Evolutionary conservation across 2,113 vertebrate species (phyloP).

Genomic region (Corapipo altera): DNA sequence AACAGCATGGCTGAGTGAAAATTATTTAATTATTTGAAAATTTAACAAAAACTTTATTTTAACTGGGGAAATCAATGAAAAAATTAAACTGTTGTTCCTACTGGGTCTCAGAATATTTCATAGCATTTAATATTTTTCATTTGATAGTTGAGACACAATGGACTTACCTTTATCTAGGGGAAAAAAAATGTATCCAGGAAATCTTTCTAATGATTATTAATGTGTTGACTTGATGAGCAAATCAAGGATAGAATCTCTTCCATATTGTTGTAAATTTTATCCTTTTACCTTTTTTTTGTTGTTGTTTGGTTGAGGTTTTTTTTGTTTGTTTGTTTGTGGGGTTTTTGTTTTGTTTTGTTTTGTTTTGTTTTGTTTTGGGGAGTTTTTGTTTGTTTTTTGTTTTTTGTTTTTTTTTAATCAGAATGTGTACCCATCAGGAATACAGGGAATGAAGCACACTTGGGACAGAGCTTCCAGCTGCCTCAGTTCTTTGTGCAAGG

Average conservation of each 20-base stretch:
- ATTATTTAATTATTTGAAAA: background rate
- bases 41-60: background rate
- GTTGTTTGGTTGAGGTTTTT: too few species aligned
- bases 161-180: background rate
- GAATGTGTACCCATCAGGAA: background rate
- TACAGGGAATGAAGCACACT: background rate
- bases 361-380: too few species aligned
- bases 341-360: too few species aligned
- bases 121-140: background rate
- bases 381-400: too few species aligned
- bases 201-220: background rate
- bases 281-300: background rate
- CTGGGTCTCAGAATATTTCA: background rate
- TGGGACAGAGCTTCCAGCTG: background rate
- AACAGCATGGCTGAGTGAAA: background rate
- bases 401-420: background rate
- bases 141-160: background rate
- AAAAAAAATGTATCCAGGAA: accelerated
- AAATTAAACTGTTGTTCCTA: background rate
- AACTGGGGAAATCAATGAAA: background rate
- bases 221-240: background rate
- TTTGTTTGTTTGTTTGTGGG: too few species aligned
- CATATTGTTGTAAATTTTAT: background rate
- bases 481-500: background rate
- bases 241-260: background rate